phyloP scores from a whole-genome alignment of 2,888 invertebrate genomes.

The Xylocampa areola region DNA sequence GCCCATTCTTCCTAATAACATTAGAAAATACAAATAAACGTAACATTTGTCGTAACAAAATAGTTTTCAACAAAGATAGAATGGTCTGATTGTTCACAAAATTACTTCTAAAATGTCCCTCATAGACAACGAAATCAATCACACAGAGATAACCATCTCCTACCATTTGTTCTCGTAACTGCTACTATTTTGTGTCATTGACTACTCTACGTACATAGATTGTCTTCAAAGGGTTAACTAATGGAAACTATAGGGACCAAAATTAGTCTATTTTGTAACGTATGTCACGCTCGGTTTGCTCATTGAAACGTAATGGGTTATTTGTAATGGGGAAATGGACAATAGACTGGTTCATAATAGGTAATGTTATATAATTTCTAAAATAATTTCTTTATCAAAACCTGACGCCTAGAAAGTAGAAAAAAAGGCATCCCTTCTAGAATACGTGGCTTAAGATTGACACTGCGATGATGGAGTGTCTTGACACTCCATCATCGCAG shows the following conservation, averaged over 20 bases:
- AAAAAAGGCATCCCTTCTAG: too few species aligned
- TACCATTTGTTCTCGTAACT: slow-evolving; percentile 54
- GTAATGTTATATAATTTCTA: too few species aligned
- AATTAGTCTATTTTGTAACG: slow-evolving; percentile 18
- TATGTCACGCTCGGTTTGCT: slow-evolving; percentile 14
- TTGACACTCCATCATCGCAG: too few species aligned
- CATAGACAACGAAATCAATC: slow-evolving; percentile 56
- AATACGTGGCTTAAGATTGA: too few species aligned
- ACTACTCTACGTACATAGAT: slow-evolving; percentile 26
- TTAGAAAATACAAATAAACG: slow-evolving; percentile 2
- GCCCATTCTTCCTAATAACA: slow-evolving; percentile 1
- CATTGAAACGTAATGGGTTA: slow-evolving; percentile 12
- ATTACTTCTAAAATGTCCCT: slow-evolving; percentile 54
- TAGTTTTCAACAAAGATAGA: slow-evolving; percentile 48
- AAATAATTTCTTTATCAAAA: too few species aligned
- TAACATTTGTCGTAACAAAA: slow-evolving; percentile 34
- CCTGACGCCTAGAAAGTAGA: too few species aligned
- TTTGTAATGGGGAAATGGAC: slow-evolving; percentile 17
- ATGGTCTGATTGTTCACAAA: slow-evolving; percentile 53
- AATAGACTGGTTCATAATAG: too few species aligned
- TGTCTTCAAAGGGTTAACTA: slow-evolving; percentile 57
- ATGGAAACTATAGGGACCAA: slow-evolving; percentile 48
- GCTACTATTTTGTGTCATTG: slow-evolving; percentile 56
- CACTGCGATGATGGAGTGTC: too few species aligned
- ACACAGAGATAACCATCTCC: slow-evolving; percentile 54